Percentiles rank a stretch among this genome's conserved stretches.
Evolutionary conservation across 2,113 vertebrate species (phyloP).

Genomic region (Anguilla japonica): DNA sequence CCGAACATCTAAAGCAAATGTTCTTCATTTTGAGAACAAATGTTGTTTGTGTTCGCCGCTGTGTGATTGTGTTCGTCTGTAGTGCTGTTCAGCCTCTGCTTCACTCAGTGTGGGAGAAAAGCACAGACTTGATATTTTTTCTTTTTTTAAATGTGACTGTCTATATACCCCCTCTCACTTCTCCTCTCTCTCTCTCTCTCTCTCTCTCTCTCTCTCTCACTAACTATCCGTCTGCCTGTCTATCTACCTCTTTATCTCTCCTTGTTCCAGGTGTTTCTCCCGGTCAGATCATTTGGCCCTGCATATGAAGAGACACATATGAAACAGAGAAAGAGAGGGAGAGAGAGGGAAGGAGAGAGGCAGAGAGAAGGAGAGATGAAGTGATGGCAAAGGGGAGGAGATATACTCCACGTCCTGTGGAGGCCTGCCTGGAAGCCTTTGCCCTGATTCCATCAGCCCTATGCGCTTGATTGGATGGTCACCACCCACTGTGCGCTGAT

Average conservation of each 20-base stretch:
- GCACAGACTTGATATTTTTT: too few relatives aligned
- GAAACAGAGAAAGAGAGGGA: constrained; percentile 36
- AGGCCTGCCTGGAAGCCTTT: neutral
- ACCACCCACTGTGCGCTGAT: neutral
- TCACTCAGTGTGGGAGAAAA: constrained; percentile 48
- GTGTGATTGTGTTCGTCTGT: constrained; percentile 56
- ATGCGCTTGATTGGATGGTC: neutral
- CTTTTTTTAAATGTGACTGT: too few relatives aligned
- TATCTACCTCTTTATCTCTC: neutral
- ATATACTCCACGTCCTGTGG: neutral
- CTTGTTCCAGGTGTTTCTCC: constrained; percentile 90
- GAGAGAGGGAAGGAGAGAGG: constrained; percentile 27
- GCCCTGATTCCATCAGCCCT: neutral
- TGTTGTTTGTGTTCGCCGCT: constrained; percentile 46
- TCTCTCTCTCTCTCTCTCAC: constrained; percentile 19
- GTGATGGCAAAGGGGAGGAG: constrained; percentile 26
- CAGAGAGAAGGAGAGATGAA: constrained; percentile 21
- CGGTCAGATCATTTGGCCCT: constrained; percentile 97
- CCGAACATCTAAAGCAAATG: neutral
- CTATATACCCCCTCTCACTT: too few relatives aligned
- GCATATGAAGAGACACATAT: constrained; percentile 99
- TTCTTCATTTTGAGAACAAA: constrained; percentile 37
- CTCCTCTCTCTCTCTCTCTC: neutral
- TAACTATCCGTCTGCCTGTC: neutral
- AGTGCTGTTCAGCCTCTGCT: constrained; percentile 58